Evolutionary conservation across 2,888 invertebrate genomes (phyloP), one percentile per base, ranked within the genome.

Genomic region (Ditula angustiorana): DNA sequence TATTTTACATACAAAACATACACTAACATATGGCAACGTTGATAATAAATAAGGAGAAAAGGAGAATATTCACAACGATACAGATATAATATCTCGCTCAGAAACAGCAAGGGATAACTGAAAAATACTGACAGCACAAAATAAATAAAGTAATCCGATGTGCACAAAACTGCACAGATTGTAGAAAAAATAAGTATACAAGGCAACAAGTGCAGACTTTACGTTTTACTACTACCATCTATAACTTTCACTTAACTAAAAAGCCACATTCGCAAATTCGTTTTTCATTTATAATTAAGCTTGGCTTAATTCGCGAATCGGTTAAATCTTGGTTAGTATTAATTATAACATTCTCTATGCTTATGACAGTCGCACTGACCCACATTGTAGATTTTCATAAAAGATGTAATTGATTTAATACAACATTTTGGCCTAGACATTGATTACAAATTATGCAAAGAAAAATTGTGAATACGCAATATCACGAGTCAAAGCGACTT

Each of bases 151-250:
- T 76, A 81, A 79, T 77, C 78, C 75, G 73, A 80, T 77, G 82
- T 83, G 84, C 82, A 79, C 74, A 82, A 82, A 83, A 77, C 79
- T 80, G 87, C 89, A 86, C 86, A 78, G 76, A 78, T 83, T 82
- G 83, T 88, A 85, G 81, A 88, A 88, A 85, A 85, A 90, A 86
- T 83, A 85, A 84, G 80, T 84, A 84, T 90, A 90, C 92, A 92
- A 92, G 92, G 92, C 92, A 92, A 88, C 92, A 80, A 88, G 92
- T 92, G 92, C 92, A 92, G 92, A 92, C 92, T 92, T 92, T 84
- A 88, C 84, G 90, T 90, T 92, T 84, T 87, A 87, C 85, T 86
- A 88, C 89, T 88, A 89, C 81, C 79, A 78, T 81, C 85, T 90
- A 89, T 87, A 83, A 78, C 80, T 84, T 82, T 77, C 75, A 79